Evolutionary conservation across 2,113 vertebrate species (phyloP).

Genomic region (Gnathonemus longibarbis): DNA sequence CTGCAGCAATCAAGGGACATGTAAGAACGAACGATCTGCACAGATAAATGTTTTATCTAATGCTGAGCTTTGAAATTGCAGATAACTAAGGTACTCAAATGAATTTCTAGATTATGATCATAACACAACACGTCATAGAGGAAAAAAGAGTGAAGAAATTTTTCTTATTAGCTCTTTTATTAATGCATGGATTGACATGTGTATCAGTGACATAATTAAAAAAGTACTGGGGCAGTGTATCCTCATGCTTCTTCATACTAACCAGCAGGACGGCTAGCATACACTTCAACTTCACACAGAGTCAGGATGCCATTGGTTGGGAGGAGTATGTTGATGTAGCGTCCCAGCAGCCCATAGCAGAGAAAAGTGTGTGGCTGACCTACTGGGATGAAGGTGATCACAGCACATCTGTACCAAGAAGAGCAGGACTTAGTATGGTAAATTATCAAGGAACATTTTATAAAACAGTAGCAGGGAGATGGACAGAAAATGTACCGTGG

Average conservation of each 20-base stretch:
- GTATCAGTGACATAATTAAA: neutral
- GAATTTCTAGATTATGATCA: neutral
- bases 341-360: neutral
- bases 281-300: neutral
- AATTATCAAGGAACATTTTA: neutral
- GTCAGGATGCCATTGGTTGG: neutral
- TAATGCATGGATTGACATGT: neutral
- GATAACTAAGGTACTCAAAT: neutral
- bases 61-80: neutral
- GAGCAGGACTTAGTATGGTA: neutral
- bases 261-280: neutral
- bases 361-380: neutral
- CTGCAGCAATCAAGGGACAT: neutral
- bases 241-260: neutral
- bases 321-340: neutral
- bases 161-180: neutral
- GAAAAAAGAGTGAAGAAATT: neutral
- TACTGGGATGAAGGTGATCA: neutral
- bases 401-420: neutral
- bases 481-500: neutral
- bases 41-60: neutral
- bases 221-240: neutral
- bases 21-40: neutral
- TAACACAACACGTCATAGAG: neutral
- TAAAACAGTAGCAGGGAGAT: too few relatives aligned